Percentiles rank a stretch among this genome's conserved stretches.
Conservation (phyloP, 2,113 vertebrate species). For the Zosterops lateralis region DNA sequence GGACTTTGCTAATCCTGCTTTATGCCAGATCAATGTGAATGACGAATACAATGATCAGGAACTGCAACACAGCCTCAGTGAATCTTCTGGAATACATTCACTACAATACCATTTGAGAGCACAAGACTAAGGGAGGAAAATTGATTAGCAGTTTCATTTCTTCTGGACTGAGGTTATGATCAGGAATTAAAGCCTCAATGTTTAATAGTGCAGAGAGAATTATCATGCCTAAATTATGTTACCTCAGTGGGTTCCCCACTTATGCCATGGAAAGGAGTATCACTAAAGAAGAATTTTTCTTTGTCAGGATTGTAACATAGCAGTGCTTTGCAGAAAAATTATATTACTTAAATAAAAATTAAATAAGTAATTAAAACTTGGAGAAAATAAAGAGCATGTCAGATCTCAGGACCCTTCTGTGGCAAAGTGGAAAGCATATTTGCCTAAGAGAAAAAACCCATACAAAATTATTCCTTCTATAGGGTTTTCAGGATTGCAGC, state of each 20-base stretch:
- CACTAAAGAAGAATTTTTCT: neutral
- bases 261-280: neutral
- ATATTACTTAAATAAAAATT: neutral
- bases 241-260: neutral
- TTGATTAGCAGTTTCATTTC: neutral
- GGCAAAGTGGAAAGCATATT: neutral
- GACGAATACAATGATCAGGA: neutral
- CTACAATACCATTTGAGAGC: neutral
- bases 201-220: neutral
- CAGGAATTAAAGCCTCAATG: neutral
- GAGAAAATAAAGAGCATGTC: neutral
- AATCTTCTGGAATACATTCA: neutral
- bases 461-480: neutral
- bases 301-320: neutral
- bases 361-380: neutral
- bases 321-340: neutral
- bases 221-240: neutral
- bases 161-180: neutral
- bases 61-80: neutral
- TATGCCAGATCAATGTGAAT: neutral
- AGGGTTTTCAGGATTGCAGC: neutral
- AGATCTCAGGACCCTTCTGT: neutral
- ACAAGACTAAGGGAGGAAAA: neutral
- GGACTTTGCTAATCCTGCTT: neutral
- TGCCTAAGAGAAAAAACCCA: neutral